Evolutionary conservation across 2,797 vertebrate genomes (phyloP).

Genomic region (Synanceia verrucosa): DNA sequence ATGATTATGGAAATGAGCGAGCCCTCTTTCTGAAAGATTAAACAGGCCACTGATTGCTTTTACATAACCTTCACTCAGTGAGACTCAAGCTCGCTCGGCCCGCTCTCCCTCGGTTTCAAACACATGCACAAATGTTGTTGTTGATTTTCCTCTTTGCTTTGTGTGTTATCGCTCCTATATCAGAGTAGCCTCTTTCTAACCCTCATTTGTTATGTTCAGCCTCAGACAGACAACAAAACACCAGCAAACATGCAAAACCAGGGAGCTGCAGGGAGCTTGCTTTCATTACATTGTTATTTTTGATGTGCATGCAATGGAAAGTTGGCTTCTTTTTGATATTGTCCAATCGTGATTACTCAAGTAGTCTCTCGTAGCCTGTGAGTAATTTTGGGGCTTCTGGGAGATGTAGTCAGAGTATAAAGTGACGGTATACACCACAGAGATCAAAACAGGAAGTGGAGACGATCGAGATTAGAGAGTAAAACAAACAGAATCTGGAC

Average conservation of each 20-base stretch:
- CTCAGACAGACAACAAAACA: constrained; percentile 16
- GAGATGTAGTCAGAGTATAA: no score
- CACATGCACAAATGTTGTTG: neutral
- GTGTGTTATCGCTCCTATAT: constrained; percentile 12
- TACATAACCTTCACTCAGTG: constrained; percentile 69
- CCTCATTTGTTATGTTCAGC: constrained; percentile 17
- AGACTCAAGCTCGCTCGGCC: constrained; percentile 19
- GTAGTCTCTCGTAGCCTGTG: no score
- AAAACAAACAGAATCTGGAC: no score
- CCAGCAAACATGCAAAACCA: neutral
- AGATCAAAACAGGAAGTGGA: no score
- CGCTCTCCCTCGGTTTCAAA: neutral
- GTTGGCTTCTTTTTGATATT: no score
- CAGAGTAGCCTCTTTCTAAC: constrained; percentile 16
- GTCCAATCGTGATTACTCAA: no score
- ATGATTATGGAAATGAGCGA: constrained; percentile 80
- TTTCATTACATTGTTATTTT: neutral
- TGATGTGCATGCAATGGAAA: neutral
- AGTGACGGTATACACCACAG: no score
- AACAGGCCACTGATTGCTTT: constrained; percentile 81
- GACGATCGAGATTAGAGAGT: no score
- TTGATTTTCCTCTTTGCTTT: neutral
- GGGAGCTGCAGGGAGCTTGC: constrained; percentile 12
- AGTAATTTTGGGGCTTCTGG: no score
- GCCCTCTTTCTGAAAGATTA: constrained; percentile 75